phyloP scores from a whole-genome alignment of 1,140 invertebrate genomes.

The Magallana angulata region DNA sequence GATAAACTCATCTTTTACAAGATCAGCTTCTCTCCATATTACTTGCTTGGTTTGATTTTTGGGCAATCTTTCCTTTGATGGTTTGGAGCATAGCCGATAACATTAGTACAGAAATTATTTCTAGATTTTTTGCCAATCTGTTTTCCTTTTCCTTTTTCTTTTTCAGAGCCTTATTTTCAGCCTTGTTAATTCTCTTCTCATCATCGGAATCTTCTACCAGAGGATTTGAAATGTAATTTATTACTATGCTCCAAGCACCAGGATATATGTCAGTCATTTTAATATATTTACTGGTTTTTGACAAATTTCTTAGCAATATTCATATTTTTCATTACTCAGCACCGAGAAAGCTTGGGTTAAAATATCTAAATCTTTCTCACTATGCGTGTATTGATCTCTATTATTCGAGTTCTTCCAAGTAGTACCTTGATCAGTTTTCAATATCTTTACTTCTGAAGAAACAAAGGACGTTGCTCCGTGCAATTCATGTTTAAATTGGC shows the following conservation, averaged over 20 bases:
- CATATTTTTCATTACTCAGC: background rate
- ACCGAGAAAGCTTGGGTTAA: no score
- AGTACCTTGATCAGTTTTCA: no score
- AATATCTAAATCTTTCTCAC: no score
- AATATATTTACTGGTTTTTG: background rate
- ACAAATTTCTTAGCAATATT: background rate
- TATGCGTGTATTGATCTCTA: background rate
- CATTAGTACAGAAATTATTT: no score
- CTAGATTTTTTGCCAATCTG: background rate
- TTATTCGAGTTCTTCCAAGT: background rate
- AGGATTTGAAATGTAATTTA: background rate
- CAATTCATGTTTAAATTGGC: no score
- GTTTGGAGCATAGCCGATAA: no score
- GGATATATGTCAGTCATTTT: background rate
- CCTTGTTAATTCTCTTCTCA: background rate
- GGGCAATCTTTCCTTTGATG: no score
- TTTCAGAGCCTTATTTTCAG: background rate
- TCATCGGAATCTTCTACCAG: background rate
- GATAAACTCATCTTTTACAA: slow-evolving; percentile 7
- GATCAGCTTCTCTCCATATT: background rate
- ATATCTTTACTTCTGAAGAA: no score
- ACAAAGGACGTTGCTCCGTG: background rate
- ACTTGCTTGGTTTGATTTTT: background rate
- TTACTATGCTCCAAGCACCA: background rate
- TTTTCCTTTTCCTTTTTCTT: background rate